Percentiles rank a stretch among this genome's conserved stretches.
Conservation (phyloP, 2,888 invertebrate species). For the Prosopocoilus inquinatus region DNA sequence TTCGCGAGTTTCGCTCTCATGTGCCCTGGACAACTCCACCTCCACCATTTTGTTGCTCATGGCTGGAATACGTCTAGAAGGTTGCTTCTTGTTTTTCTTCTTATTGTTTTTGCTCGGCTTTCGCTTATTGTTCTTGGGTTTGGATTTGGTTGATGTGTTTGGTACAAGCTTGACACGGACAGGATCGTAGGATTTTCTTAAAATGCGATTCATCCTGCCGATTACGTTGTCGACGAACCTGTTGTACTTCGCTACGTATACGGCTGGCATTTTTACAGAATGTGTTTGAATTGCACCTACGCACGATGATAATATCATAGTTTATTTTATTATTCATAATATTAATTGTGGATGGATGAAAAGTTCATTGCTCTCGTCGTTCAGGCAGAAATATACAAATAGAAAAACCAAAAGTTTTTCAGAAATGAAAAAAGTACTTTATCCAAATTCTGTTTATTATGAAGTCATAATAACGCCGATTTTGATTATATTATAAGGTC, state of each 20-base stretch:
- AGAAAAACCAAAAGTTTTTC: no score
- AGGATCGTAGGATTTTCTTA: constrained; percentile 79
- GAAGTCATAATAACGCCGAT: no score
- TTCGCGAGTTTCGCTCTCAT: constrained; percentile 40
- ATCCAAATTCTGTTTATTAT: no score
- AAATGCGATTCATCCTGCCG: constrained; percentile 76
- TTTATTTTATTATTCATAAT: not conserved
- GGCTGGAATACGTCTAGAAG: constrained; percentile 16
- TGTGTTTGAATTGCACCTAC: constrained; percentile 27
- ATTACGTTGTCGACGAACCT: constrained; percentile 81
- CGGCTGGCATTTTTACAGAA: constrained; percentile 57
- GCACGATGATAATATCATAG: not conserved
- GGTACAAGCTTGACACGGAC: constrained; percentile 72
- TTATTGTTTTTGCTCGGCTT: constrained; percentile 39
- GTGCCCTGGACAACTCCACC: constrained; percentile 39
- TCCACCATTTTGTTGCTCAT: constrained; percentile 46
- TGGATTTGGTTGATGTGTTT: constrained; percentile 57
- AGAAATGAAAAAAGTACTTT: no score
- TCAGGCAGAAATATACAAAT: no score
- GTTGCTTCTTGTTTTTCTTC: constrained; percentile 18
- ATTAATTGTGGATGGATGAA: not conserved
- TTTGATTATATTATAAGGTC: no score
- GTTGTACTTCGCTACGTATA: constrained; percentile 80
- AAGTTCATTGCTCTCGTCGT: not conserved
- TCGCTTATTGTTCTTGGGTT: constrained; percentile 48